These are phyloP conservation scores for Peromyscus eremicus DNA, from an alignment of 2,797 vertebrate genomes.

Conservation along the genomic window DNA sequence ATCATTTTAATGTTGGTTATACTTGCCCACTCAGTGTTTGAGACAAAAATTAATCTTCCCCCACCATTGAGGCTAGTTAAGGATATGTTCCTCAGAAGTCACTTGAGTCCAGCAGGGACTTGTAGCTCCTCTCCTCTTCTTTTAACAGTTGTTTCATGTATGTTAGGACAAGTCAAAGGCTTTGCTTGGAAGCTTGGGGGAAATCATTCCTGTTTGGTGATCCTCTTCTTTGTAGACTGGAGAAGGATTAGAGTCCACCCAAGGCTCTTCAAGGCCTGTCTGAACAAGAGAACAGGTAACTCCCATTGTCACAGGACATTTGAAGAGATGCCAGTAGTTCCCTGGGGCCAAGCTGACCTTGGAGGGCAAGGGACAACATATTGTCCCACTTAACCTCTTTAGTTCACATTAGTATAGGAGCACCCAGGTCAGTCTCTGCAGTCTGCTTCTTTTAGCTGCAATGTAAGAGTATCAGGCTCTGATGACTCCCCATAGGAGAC, in stretches of 20 bases:
- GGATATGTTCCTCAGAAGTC: not conserved
- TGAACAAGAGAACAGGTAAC: not conserved
- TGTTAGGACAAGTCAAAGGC: not conserved
- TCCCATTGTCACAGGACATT: not conserved
- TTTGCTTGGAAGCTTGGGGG: not conserved
- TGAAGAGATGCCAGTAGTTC: not conserved
- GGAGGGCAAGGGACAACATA: not conserved
- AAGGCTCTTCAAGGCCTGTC: not conserved
- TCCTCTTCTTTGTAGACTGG: not conserved
- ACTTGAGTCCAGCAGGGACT: not conserved
- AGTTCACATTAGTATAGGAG: not conserved
- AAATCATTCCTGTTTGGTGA: not conserved
- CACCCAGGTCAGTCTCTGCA: not conserved
- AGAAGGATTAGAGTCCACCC: not conserved
- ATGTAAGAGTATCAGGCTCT: not conserved
- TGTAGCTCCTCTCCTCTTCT: not conserved
- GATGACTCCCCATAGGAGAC: no score
- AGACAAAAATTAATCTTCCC: not conserved
- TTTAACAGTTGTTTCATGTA: not conserved
- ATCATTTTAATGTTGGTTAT: not conserved
- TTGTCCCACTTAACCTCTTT: not conserved
- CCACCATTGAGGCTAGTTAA: not conserved
- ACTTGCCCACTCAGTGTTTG: not conserved
- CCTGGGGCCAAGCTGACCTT: not conserved
- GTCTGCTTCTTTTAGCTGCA: not conserved